Evolutionary conservation across 2,113 vertebrate species (phyloP).

Genomic region (Phoenicopterus ruber): DNA sequence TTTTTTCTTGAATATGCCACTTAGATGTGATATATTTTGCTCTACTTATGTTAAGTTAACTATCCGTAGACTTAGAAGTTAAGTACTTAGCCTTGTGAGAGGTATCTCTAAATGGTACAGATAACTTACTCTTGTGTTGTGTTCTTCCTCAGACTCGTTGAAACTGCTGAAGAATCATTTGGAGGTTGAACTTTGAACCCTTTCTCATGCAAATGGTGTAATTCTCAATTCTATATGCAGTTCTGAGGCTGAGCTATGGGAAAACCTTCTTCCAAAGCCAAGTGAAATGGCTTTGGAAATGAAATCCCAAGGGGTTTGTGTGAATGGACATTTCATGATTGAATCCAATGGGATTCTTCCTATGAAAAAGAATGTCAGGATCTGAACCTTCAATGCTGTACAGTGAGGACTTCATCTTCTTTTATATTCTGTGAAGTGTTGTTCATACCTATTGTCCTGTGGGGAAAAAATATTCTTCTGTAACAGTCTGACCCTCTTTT

Average conservation of each 20-base stretch:
- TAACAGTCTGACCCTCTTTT: background rate
- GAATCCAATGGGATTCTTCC: background rate
- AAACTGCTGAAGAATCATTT: background rate
- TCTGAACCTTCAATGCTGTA: background rate
- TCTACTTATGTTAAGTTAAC: background rate
- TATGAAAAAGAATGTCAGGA: background rate
- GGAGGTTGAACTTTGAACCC: background rate
- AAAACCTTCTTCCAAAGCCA: background rate
- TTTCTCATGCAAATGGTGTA: background rate
- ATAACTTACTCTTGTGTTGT: background rate
- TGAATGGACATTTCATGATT: background rate
- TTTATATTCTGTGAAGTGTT: background rate
- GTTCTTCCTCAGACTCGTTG: background rate
- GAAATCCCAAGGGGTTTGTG: background rate
- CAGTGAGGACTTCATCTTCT: background rate
- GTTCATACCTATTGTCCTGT: background rate
- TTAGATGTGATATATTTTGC: background rate
- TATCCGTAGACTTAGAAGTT: background rate
- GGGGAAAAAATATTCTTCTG: background rate
- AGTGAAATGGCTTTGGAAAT: background rate
- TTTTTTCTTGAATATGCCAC: background rate
- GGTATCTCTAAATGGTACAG: background rate
- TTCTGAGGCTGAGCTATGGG: background rate
- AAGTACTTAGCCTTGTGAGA: background rate
- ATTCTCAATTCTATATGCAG: background rate